phyloP scores from a whole-genome alignment of 1,140 invertebrate genomes.

The Neomicropteryx cornuta region DNA sequence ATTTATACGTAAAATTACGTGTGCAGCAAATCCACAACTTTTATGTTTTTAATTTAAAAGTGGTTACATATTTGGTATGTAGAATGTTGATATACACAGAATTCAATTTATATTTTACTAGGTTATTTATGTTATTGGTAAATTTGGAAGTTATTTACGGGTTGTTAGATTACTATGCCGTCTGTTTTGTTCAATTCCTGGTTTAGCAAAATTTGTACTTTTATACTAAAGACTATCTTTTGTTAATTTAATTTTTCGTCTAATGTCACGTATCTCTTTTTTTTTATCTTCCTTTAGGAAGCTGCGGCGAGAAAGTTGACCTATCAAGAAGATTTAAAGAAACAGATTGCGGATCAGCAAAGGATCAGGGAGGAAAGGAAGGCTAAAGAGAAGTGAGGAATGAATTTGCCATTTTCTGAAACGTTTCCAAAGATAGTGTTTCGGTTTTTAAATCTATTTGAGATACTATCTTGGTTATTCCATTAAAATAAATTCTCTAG shows the following conservation, averaged over 20 bases:
- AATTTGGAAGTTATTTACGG: not conserved
- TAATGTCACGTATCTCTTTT: not conserved
- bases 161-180: too few species aligned
- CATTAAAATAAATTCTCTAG: too few species aligned
- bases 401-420: not conserved
- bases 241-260: not conserved
- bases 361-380: slow-evolving; percentile 33
- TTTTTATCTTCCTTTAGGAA: slow-evolving; percentile 20
- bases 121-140: too few species aligned
- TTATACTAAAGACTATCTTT: not conserved
- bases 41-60: too few species aligned
- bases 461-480: too few species aligned
- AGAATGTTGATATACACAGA: too few species aligned
- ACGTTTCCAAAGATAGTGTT: too few species aligned
- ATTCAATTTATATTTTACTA: too few species aligned
- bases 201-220: not conserved
- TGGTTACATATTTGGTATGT: too few species aligned
- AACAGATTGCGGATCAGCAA: slow-evolving; percentile 36
- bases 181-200: not conserved
- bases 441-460: too few species aligned
- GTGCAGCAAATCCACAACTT: too few species aligned
- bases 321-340: slow-evolving; percentile 34
- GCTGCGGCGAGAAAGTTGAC: slow-evolving; percentile 24
- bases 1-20: too few species aligned
- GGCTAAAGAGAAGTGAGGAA: slow-evolving; percentile 31